A percentile compares a stretch with the other conserved stretches of the same genome.
These are phyloP conservation scores for Drosophila mercatorum DNA, from an alignment of 2,888 invertebrate genomes.

Conservation along the genomic window DNA sequence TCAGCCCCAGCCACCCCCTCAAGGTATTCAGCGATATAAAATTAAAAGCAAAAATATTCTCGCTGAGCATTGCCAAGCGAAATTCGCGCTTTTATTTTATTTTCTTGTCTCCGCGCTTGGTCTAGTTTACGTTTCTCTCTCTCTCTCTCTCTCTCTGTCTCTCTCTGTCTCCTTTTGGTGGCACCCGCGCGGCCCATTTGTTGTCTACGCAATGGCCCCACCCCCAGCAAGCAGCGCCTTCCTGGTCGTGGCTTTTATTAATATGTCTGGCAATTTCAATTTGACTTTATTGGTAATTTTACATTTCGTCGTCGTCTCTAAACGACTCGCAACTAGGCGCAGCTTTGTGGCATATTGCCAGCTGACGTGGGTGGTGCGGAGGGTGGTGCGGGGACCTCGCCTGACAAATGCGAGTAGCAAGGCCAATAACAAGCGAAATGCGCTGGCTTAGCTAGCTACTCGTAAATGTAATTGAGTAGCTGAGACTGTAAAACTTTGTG, in stretches of 20 bases:
- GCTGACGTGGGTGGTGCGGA: background rate
- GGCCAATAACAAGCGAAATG: slow-evolving; percentile 18
- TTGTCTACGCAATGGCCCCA: slow-evolving; percentile 58
- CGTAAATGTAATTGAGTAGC: slow-evolving; percentile 11
- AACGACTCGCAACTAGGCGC: slow-evolving; percentile 50
- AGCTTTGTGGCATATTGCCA: slow-evolving; percentile 33
- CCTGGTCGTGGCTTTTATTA: slow-evolving; percentile 66
- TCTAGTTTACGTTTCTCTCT: slow-evolving; percentile 15
- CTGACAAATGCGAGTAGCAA: slow-evolving; percentile 7
- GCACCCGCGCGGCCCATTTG: slow-evolving; percentile 69
- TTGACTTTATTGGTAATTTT: slow-evolving; percentile 81
- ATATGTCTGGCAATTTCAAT: slow-evolving; percentile 82
- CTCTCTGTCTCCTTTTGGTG: slow-evolving; percentile 21
- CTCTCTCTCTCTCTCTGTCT: background rate
- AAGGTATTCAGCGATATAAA: slow-evolving; percentile 67
- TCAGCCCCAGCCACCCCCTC: background rate
- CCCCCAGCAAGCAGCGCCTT: background rate
- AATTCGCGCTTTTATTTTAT: slow-evolving; percentile 39
- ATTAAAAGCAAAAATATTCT: slow-evolving; percentile 66
- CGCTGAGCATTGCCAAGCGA: slow-evolving; percentile 31
- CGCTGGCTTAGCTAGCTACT: slow-evolving; percentile 15
- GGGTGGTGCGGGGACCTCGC: background rate
- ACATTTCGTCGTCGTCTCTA: slow-evolving; percentile 56
- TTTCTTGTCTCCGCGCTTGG: slow-evolving; percentile 10
- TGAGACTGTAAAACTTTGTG: background rate